Base-by-base conservation (phyloP, 2,113 vertebrate genomes). In the Ia io region DNA sequence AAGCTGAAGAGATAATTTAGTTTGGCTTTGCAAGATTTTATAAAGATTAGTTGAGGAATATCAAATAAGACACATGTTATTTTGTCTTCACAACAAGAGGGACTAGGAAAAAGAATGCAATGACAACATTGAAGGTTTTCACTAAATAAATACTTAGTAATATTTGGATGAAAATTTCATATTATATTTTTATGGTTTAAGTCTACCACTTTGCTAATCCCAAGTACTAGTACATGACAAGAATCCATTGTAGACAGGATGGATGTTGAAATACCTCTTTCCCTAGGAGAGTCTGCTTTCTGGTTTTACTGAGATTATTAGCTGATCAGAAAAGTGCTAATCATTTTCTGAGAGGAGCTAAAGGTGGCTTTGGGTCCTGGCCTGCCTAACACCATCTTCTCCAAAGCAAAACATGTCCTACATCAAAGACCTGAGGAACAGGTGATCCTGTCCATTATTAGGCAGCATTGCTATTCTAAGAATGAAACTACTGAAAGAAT, bases 1-100 rank as follows among this genome's bases (percentile, higher is more conserved):
- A 88, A 84, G 53, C 20, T 84, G 22, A 5, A 25, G 17, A 65
- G 35, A 71, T 69, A 73, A 56, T 61, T 89, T n/a, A 86, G 14
- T 65, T 94, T 93, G 92, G 18, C 11, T 91, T 77, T 56, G 61
- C 23, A 77, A 82, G 6, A 49, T 63, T 56, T 95, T 94, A 78
- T 71, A 51, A 79, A 28, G 44, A 73, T 88, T 93, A 67, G 16
- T 25, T 94, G n/a, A 88, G 25, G 25, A 84, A 89, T 88, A 84
- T 42, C 16, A 65, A 61, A 65, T 73, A 83, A 84, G 32, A 63
- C 4, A 25, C 1, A 32, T 90, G 25, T 51, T 49, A 35, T 59
- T 94, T 83, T 92, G 25, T 87, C 49, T 93, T 83, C 12, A 88
- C 12, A 86, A 73, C 17, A 79, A 91, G 40, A 86, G 35, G 71